Evolutionary conservation across 1,140 invertebrate species (phyloP).

Genomic region (Orius insidiosus): DNA sequence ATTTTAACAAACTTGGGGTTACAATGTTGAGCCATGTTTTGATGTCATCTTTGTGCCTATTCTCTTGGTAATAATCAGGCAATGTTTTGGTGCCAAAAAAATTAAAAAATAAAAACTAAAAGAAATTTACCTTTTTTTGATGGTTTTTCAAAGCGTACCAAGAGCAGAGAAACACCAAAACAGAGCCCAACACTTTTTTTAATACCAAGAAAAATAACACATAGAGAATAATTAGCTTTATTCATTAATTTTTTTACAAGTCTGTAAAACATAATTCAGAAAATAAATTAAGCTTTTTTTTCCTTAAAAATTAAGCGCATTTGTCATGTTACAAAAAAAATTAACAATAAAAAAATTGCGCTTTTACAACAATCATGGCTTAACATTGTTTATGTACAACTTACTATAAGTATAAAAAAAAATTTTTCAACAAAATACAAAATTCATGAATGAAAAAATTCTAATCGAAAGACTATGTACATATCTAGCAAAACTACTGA

Average conservation of each 20-base stretch:
- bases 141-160: slow-evolving; percentile 31
- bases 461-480: slow-evolving; percentile 6
- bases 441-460: too few species aligned
- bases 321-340: slow-evolving; percentile 1
- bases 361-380: slow-evolving; percentile 10
- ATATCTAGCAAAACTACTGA: background rate
- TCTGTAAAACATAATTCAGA: slow-evolving; percentile 6
- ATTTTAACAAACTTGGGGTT: background rate
- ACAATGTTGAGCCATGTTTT: slow-evolving; percentile 17
- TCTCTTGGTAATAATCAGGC: slow-evolving; percentile 33
- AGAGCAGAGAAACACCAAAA: slow-evolving; percentile 39
- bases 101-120: slow-evolving; percentile 16
- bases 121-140: slow-evolving; percentile 4
- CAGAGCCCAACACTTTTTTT: slow-evolving; percentile 36
- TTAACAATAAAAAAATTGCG: slow-evolving; percentile 6
- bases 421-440: background rate
- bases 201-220: slow-evolving; percentile 15
- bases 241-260: background rate
- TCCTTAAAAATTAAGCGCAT: background rate
- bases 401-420: too few species aligned
- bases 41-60: slow-evolving; percentile 23
- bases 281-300: slow-evolving; percentile 9
- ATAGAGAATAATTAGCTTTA: slow-evolving; percentile 14
- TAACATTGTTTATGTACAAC: slow-evolving; percentile 7
- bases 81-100: slow-evolving; percentile 49